A percentile compares a stretch with the other conserved stretches of the same genome.
Evolutionary conservation across 2,113 vertebrate genomes (phyloP).

Genomic region (Mola mola): DNA sequence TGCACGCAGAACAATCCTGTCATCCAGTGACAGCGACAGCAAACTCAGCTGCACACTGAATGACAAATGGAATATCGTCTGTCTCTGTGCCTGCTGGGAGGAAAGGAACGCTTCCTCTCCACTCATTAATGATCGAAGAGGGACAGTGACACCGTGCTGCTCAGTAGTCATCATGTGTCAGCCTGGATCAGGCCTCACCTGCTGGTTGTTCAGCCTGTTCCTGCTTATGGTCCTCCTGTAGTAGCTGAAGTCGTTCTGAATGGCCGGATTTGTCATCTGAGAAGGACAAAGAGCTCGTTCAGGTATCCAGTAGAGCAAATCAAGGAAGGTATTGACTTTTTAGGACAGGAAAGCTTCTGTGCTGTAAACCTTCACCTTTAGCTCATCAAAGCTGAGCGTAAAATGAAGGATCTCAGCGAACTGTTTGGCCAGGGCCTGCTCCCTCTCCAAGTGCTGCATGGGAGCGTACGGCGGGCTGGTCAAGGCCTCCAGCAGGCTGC

Average conservation of each 20-base stretch:
- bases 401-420: conserved; percentile 93
- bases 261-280: conserved; percentile 93
- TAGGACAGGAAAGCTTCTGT: conserved; percentile 14
- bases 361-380: conserved; percentile 82
- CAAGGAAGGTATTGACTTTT: not conserved
- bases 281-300: not conserved
- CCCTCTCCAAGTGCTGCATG: conserved; percentile 91
- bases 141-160: conserved; percentile 11
- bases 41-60: too few species aligned
- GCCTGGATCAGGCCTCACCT: conserved; percentile 73
- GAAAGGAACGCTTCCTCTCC: conserved; percentile 7
- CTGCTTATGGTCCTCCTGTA: conserved; percentile 92
- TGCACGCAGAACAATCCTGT: not conserved
- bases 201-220: conserved; percentile 90
- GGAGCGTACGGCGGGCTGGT: conserved; percentile 90
- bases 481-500: conserved; percentile 90
- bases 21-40: not conserved
- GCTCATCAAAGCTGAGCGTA: conserved; percentile 92
- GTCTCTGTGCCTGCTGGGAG: not conserved
- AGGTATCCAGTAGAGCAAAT: not conserved
- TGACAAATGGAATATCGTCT: too few species aligned
- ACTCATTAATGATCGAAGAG: conserved; percentile 33
- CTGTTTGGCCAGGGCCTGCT: conserved; percentile 92
- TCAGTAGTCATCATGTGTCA: too few species aligned
- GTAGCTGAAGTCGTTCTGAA: conserved; percentile 94